Percentiles rank a stretch among this genome's conserved stretches.
These are phyloP conservation scores for Rattus rattus DNA, from an alignment of 2,113 vertebrate genomes.

Conservation along the genomic window DNA sequence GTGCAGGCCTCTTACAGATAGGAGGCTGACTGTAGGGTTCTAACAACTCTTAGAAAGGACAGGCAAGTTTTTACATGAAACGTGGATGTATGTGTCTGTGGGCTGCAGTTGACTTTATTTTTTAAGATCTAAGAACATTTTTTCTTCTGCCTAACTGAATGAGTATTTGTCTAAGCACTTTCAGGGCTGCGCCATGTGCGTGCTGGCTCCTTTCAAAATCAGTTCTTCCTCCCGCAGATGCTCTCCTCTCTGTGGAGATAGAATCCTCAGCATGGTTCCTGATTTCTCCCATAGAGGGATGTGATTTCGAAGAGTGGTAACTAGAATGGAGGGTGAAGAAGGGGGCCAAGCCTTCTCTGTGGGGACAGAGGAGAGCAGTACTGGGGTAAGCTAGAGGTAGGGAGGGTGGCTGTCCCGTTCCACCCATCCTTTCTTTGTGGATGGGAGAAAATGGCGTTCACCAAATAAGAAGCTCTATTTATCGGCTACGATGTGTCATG, in stretches of 20 bases:
- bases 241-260: not conserved
- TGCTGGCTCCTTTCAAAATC: not conserved
- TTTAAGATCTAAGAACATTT: constrained; percentile 1
- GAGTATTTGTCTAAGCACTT: constrained; percentile 22
- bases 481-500: not conserved
- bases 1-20: not conserved
- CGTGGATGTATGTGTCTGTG: not conserved
- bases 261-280: not conserved
- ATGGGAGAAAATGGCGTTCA: not conserved
- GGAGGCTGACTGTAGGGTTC: not conserved
- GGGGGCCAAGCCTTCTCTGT: not conserved
- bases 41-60: not conserved
- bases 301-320: not conserved
- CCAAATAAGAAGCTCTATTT: not conserved
- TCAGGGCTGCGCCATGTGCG: not conserved
- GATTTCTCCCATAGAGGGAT: not conserved
- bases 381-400: not conserved
- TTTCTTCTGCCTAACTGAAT: not conserved
- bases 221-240: not conserved
- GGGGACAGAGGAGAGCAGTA: not conserved
- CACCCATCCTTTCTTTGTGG: not conserved
- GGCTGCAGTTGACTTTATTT: not conserved
- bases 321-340: not conserved
- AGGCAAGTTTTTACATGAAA: not conserved
- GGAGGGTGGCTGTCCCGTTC: not conserved